Conservation (phyloP, 2,888 invertebrate species). For the Salticus scenicus region DNA sequence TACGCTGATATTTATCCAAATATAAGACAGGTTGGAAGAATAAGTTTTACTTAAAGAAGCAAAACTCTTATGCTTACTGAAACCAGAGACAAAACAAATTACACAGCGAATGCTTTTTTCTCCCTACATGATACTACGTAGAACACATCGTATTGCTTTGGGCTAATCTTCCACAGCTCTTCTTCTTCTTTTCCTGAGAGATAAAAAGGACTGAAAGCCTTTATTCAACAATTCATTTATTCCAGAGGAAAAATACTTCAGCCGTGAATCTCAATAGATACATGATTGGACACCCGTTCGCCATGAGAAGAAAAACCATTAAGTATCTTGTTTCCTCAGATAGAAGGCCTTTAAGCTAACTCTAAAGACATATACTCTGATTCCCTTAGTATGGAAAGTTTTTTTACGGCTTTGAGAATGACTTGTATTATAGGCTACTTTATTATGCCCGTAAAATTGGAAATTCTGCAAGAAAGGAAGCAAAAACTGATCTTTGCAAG, state of each 20-base stretch:
- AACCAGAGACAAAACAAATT: no score
- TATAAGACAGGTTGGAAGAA: no score
- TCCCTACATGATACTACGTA: no score
- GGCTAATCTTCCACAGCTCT: background rate
- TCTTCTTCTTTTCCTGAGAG: background rate
- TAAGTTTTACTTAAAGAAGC: no score
- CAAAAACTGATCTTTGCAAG: no score
- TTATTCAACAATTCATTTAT: conserved; percentile 15
- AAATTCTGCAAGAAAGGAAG: no score
- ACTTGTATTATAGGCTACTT: no score
- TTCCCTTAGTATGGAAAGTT: background rate
- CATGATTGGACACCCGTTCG: background rate
- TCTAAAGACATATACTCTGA: background rate
- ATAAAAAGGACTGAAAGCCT: background rate
- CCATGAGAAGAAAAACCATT: background rate
- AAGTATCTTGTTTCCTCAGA: background rate
- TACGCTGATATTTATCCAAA: no score
- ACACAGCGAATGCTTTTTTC: no score
- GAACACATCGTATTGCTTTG: background rate
- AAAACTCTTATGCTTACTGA: no score
- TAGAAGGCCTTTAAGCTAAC: background rate
- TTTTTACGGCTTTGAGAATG: no score
- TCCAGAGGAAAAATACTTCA: background rate
- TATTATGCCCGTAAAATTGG: no score
- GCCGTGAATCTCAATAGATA: conserved; percentile 10